Percentiles rank a stretch among this genome's conserved stretches.
phyloP scores from a whole-genome alignment of 2,797 vertebrate genomes.

The Galaxias olidus region DNA sequence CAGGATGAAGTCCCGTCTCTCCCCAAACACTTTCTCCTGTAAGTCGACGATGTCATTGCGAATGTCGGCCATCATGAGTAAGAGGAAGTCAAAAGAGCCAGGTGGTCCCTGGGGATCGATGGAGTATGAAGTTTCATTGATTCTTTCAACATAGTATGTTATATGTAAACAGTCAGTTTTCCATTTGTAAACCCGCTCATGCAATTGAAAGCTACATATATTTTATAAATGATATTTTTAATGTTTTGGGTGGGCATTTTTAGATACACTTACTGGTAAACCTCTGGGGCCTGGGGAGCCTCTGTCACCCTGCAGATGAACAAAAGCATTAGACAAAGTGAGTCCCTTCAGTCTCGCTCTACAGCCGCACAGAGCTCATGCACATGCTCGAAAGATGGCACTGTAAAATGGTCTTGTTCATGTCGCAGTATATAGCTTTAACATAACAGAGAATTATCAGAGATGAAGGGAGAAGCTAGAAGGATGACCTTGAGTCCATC shows the following conservation, averaged over 20 bases:
- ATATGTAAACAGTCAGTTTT: not conserved
- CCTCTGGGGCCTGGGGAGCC: conserved; percentile 74
- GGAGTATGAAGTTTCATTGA: not conserved
- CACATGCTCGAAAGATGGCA: not conserved
- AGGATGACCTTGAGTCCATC: conserved; percentile 75
- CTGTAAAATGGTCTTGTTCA: not conserved
- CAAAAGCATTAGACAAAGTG: conserved; percentile 19
- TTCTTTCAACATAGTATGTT: not conserved
- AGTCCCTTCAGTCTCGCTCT: not conserved
- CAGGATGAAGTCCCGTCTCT: conserved; percentile 63
- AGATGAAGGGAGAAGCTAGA: not conserved
- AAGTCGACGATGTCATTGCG: conserved; percentile 80
- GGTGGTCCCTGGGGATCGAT: conserved; percentile 71
- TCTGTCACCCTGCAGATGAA: conserved; percentile 69
- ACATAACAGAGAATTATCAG: not conserved
- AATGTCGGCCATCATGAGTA: conserved; percentile 82
- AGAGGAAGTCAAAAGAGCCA: conserved; percentile 79
- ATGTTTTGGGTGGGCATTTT: not conserved
- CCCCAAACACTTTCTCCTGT: conserved; percentile 78
- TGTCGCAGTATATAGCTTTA: not conserved
- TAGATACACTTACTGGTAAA: conserved; percentile 65
- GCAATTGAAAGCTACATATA: not conserved
- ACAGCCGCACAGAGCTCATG: not conserved
- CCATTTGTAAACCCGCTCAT: not conserved
- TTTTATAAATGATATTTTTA: not conserved